Percentiles rank a stretch among this genome's conserved stretches.
phyloP scores from a whole-genome alignment of 1,140 invertebrate species.

The Sitodiplosis mosellana region DNA sequence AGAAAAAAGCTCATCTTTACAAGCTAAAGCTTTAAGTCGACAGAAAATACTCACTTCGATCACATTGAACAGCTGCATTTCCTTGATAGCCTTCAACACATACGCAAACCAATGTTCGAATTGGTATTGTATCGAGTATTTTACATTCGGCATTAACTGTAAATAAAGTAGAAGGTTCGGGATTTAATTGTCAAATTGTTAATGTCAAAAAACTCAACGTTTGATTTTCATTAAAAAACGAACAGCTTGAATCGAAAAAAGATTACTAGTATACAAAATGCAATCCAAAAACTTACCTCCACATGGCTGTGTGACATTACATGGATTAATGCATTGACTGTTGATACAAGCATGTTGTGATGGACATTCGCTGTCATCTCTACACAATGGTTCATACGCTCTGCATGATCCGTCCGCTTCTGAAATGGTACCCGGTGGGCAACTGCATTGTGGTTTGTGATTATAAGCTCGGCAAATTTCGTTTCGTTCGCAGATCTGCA shows the following conservation, averaged over 20 bases:
- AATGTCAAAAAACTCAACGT: no score
- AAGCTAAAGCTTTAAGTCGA: no score
- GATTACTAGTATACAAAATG: no score
- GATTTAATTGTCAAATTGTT: no score
- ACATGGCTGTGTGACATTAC: constrained; percentile 58
- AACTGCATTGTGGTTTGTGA: constrained; percentile 55
- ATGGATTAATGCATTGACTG: constrained; percentile 67
- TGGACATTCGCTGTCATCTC: constrained; percentile 63
- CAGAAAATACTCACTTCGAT: constrained; percentile 34
- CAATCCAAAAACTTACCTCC: constrained; percentile 27
- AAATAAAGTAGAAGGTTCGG: no score
- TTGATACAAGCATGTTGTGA: constrained; percentile 64
- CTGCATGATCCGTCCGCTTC: constrained; percentile 45
- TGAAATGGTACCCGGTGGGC: constrained; percentile 55
- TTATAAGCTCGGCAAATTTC: constrained; percentile 58
- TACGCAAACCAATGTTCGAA: constrained; percentile 75
- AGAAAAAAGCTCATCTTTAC: constrained; percentile 1
- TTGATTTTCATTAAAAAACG: no score
- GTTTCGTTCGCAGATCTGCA: constrained; percentile 44
- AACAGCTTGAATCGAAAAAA: no score
- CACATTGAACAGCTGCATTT: constrained; percentile 58
- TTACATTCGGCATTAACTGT: constrained; percentile 54
- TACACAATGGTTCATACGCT: constrained; percentile 38
- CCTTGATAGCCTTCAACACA: constrained; percentile 70
- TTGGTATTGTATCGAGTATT: constrained; percentile 59